Evolutionary conservation across 2,888 invertebrate species (phyloP).

Genomic region (Trichogramma dendrolimi): DNA sequence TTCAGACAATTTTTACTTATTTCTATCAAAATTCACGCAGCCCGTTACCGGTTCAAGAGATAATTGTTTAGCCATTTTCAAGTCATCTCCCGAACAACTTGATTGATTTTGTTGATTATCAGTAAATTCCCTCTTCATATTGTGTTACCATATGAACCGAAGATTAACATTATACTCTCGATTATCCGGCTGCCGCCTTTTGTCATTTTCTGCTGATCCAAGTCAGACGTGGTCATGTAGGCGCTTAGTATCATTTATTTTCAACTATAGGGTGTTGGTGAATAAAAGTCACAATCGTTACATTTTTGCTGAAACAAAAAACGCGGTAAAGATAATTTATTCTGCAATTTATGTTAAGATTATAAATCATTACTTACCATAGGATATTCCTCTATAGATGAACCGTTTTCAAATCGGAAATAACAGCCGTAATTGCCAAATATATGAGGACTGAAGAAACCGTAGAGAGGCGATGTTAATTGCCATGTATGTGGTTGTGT

Average conservation of each 20-base stretch:
- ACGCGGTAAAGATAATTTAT: background rate
- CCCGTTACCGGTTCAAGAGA: slow-evolving; percentile 20
- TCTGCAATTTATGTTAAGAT: background rate
- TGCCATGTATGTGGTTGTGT: slow-evolving; percentile 14
- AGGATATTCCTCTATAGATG: background rate
- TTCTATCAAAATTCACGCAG: slow-evolving; percentile 4
- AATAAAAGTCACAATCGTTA: slow-evolving; percentile 1
- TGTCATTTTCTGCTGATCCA: slow-evolving; percentile 3
- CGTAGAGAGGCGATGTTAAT: slow-evolving; percentile 2
- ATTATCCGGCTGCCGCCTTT: slow-evolving; percentile 17
- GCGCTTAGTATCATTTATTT: no score
- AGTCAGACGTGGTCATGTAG: background rate
- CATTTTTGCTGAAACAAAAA: slow-evolving; percentile 10
- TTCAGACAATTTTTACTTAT: no score
- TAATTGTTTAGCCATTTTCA: slow-evolving; percentile 2
- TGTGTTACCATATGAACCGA: no score
- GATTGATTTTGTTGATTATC: no score
- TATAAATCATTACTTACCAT: slow-evolving; percentile 5
- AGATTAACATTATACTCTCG: slow-evolving; percentile 3
- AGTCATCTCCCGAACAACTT: no score
- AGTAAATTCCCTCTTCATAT: no score
- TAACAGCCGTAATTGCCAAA: background rate
- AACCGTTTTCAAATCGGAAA: slow-evolving; percentile 1
- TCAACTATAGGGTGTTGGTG: background rate
- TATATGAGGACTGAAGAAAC: background rate